A percentile compares a stretch with the other conserved stretches of the same genome.
Conservation (phyloP, 1,140 invertebrate genomes). For the Thaumatotibia leucotreta region DNA sequence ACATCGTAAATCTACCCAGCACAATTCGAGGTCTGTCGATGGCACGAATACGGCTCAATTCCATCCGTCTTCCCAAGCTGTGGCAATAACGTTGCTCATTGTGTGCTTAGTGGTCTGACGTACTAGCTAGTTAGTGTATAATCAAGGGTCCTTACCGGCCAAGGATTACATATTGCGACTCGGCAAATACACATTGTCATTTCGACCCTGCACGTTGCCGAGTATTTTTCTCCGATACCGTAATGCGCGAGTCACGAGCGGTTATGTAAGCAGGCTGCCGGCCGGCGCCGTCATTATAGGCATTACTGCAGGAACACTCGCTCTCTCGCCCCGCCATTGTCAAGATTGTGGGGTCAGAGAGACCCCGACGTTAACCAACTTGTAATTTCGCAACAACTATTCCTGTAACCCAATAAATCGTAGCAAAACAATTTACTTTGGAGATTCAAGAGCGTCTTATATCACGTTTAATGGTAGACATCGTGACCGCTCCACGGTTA, state of each 20-base stretch:
- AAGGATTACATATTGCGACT: neutral
- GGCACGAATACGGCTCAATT: neutral
- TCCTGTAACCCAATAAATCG: slow-evolving; percentile 69
- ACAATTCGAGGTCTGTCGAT: neutral
- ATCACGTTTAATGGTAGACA: slow-evolving; percentile 57
- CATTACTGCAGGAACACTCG: slow-evolving; percentile 65
- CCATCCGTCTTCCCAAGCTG: neutral
- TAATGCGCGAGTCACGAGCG: slow-evolving; percentile 73
- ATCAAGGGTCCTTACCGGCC: slow-evolving; percentile 3
- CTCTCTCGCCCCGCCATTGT: slow-evolving; percentile 62
- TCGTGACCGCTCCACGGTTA: slow-evolving; percentile 60
- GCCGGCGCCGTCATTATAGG: slow-evolving; percentile 64
- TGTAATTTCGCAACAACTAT: slow-evolving; percentile 65
- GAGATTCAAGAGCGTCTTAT: slow-evolving; percentile 37
- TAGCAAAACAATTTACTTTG: slow-evolving; percentile 68
- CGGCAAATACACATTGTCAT: slow-evolving; percentile 11
- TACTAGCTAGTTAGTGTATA: slow-evolving; percentile 3
- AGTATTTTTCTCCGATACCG: slow-evolving; percentile 68
- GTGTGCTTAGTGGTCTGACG: neutral
- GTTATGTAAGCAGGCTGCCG: slow-evolving; percentile 72
- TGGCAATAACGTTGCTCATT: neutral
- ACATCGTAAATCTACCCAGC: neutral
- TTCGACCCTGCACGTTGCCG: slow-evolving; percentile 42
- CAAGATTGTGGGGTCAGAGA: slow-evolving; percentile 72
- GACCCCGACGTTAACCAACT: slow-evolving; percentile 58